Evolutionary conservation across 2,888 invertebrate species (phyloP), one percentile per base, ranked within the genome.

Genomic region (Heliconius cydno): DNA sequence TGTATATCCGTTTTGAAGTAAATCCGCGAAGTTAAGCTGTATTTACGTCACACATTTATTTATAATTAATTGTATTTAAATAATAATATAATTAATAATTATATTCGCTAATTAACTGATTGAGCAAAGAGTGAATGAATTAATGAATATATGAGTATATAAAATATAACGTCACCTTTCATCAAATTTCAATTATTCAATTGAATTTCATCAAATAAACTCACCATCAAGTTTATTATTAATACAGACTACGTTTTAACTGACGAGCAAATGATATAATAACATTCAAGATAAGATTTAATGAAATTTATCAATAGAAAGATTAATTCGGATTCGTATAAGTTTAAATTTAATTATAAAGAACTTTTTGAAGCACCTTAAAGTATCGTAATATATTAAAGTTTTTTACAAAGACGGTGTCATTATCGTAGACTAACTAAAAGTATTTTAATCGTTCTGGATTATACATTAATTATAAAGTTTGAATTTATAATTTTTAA

Each of bases 311-410:
- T 73, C 34, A 57, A 73, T 60, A 30, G 60, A 60, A 60, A 73
- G 34, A 73, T 60, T 73, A 73, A 34, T 15, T 73, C 3, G 15
- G 34, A 57, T 73, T 60, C 34, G 73, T 34, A 60, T 60, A 73
- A 73, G 60, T 73, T 73, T 73, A 73, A 73, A 73, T 73, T 73
- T 22, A 73, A 28, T 57, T 73, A 57, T 34, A 34, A 57, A 60
- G 30, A 73, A 72, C 22, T 52, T 28, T 30, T 34, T 1, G 34
- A 38, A 34, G 19, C n/a, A n/a, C 25, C 1, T 34, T 34, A 73
- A 72, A 72, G 30, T 57, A 72, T 72, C 57, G 34, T 15, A 5
- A 60, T n/a, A 73, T 25, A 60, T 60, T 60, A n/a, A 68, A 38
- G 22, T 13, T 68, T 68, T 68, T 68, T 34, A 41, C 4, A 38